Evolutionary conservation across 2,797 vertebrate genomes (phyloP).

Genomic region (Myotis myotis): DNA sequence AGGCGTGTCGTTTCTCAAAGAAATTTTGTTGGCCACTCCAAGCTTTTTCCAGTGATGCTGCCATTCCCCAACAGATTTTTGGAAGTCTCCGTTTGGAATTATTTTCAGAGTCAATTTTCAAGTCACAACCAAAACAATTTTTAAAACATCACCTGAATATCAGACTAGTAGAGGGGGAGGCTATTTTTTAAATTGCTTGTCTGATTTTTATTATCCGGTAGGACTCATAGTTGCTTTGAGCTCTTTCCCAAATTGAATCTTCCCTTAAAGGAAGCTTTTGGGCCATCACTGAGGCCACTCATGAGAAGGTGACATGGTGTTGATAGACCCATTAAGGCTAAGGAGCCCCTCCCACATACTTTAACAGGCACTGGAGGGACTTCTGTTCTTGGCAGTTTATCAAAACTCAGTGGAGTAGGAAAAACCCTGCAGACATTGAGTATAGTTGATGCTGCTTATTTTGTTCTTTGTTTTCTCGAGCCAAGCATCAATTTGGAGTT

Average conservation of each 20-base stretch:
- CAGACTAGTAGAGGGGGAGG: background rate
- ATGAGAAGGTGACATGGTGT: background rate
- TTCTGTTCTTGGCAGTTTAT: constrained; percentile 32
- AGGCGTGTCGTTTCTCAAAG: constrained; percentile 46
- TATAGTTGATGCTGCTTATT: background rate
- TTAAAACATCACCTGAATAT: background rate
- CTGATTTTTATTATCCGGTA: background rate
- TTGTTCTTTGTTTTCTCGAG: background rate
- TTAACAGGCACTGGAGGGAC: background rate
- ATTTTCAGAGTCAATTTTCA: constrained; percentile 54
- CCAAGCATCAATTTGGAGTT: background rate
- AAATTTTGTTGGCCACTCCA: constrained; percentile 35
- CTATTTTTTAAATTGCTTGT: background rate
- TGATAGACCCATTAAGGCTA: background rate
- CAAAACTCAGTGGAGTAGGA: background rate
- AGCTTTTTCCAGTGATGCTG: constrained; percentile 53
- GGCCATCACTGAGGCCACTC: background rate
- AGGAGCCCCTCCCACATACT: background rate
- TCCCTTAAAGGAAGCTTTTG: background rate
- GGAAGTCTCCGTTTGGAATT: constrained; percentile 51
- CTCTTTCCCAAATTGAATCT: background rate
- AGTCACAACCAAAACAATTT: background rate
- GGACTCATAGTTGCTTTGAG: background rate
- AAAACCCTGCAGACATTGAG: background rate
- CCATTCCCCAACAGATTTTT: constrained; percentile 55